A percentile compares a stretch with the other conserved stretches of the same genome.
Conservation (phyloP, 2,113 vertebrate genomes). For the Albula glossodonta region DNA sequence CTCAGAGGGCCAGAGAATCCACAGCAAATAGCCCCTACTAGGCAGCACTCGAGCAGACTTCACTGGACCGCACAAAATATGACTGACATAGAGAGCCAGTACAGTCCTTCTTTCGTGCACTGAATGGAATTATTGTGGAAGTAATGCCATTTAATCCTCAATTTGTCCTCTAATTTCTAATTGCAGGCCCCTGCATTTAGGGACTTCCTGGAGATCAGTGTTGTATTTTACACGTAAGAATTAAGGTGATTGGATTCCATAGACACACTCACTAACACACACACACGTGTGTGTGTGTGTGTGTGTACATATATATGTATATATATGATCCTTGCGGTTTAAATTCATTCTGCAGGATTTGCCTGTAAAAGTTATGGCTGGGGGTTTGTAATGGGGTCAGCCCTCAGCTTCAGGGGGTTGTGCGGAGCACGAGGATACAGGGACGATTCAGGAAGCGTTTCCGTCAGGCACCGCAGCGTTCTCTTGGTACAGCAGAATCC, state of each 20-base stretch:
- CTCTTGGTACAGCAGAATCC: background rate
- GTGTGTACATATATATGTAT: background rate
- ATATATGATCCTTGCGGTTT: constrained; percentile 9
- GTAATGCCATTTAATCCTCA: constrained; percentile 26
- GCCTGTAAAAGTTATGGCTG: constrained; percentile 20
- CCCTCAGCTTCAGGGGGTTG: constrained; percentile 11
- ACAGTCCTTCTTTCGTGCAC: background rate
- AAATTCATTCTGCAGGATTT: constrained; percentile 23
- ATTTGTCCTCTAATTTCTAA: constrained; percentile 30
- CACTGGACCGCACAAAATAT: background rate
- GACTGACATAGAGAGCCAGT: background rate
- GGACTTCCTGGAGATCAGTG: constrained; percentile 27
- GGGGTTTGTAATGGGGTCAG: constrained; percentile 20
- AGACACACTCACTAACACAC: too few species aligned
- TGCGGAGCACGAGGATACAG: constrained; percentile 17
- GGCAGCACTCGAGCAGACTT: background rate
- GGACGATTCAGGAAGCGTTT: constrained; percentile 24
- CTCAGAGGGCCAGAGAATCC: background rate
- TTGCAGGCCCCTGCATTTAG: constrained; percentile 14
- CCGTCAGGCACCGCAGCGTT: constrained; percentile 4
- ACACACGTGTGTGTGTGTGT: too few species aligned
- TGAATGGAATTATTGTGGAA: constrained; percentile 10
- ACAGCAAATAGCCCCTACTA: background rate
- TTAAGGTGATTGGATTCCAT: constrained; percentile 13
- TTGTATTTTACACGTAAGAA: constrained; percentile 24